Percentiles rank a stretch among this genome's conserved stretches.
Conservation (phyloP, 2,113 vertebrate genomes). For the Lucifuga dentata region DNA sequence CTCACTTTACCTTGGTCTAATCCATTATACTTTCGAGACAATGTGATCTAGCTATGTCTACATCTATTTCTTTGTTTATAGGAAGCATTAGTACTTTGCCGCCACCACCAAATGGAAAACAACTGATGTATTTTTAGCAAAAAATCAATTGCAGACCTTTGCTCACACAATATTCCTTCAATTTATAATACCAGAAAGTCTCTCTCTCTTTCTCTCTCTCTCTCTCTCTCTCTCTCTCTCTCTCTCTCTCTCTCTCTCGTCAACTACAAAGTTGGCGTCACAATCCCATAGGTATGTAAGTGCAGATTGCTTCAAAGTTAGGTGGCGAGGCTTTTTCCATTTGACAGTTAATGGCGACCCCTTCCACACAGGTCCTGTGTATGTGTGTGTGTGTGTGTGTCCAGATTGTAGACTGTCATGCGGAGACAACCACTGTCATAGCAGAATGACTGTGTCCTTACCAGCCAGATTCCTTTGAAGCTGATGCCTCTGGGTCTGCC, state of each 20-base stretch:
- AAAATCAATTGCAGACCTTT: slow-evolving; percentile 55
- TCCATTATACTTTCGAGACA: slow-evolving; percentile 62
- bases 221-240: background rate
- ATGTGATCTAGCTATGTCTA: slow-evolving; percentile 48
- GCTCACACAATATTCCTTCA: slow-evolving; percentile 23
- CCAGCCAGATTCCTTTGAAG: slow-evolving; percentile 50
- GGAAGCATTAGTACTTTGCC: slow-evolving; percentile 36
- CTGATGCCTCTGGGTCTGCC: slow-evolving; percentile 55
- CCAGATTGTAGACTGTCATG: slow-evolving; percentile 21
- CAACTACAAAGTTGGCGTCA: slow-evolving; percentile 35
- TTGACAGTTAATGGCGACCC: slow-evolving; percentile 40
- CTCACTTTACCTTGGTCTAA: slow-evolving; percentile 39
- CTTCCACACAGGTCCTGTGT: slow-evolving; percentile 1
- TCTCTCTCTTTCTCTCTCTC: background rate
- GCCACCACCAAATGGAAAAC: slow-evolving; percentile 34
- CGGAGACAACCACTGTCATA: slow-evolving; percentile 35
- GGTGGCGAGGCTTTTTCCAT: slow-evolving; percentile 35
- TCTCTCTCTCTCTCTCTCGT: slow-evolving; percentile 9
- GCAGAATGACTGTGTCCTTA: slow-evolving; percentile 53
- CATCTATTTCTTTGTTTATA: slow-evolving; percentile 54
- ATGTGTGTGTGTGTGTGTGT: background rate
- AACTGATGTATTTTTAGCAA: slow-evolving; percentile 50
- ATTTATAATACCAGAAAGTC: slow-evolving; percentile 37
- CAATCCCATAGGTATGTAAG: slow-evolving; percentile 32
- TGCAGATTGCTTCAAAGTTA: slow-evolving; percentile 54